Percentiles rank a stretch among this genome's conserved stretches.
Conservation (phyloP, 2,113 vertebrate genomes). For the Petroica traversi region DNA sequence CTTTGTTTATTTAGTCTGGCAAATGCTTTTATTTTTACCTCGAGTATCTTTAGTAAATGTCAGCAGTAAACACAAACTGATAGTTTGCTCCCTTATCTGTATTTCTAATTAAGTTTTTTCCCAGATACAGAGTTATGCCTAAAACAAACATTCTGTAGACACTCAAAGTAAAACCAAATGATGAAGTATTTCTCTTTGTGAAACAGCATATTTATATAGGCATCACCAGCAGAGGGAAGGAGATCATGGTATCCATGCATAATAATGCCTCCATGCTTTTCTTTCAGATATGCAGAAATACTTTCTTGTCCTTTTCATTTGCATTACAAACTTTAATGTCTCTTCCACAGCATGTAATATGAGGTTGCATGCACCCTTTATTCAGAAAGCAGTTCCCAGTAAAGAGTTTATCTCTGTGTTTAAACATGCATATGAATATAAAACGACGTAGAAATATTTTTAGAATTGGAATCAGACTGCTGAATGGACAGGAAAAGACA, state of each 20-base stretch:
- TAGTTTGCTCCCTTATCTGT: conserved; percentile 6
- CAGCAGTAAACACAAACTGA: conserved; percentile 35
- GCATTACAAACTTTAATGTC: not conserved
- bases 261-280: not conserved
- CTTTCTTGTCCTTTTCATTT: not conserved
- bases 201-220: not conserved
- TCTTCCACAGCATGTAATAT: not conserved
- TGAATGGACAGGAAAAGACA: not conserved
- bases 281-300: not conserved
- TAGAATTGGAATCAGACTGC: not conserved
- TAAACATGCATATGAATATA: not conserved
- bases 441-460: not conserved
- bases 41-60: conserved; percentile 34
- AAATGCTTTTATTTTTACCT: conserved; percentile 62
- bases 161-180: not conserved
- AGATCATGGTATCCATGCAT: not conserved
- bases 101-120: conserved; percentile 55
- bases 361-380: accelerated
- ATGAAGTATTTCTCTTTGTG: not conserved
- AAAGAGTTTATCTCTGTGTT: not conserved
- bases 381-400: not conserved
- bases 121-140: not conserved
- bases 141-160: conserved; percentile 39
- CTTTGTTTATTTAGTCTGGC: conserved; percentile 49
- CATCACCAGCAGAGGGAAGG: conserved; percentile 16